Percentiles rank a stretch among this genome's conserved stretches.
These are phyloP conservation scores for Ceryle rudis DNA, from an alignment of 2,797 vertebrate species.

Conservation along the genomic window DNA sequence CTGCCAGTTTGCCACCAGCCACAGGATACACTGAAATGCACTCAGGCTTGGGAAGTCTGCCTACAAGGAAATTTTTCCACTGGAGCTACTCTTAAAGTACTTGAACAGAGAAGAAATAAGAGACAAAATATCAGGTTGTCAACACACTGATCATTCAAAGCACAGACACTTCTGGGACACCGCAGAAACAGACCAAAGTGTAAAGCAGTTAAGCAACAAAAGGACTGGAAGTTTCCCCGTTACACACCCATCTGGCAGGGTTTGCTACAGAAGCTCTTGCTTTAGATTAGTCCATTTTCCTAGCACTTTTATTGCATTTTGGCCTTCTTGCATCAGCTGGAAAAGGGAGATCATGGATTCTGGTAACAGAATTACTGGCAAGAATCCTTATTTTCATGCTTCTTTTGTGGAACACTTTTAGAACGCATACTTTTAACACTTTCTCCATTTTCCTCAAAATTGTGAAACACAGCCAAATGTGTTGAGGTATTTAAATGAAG, in stretches of 20 bases:
- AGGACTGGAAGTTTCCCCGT: conserved; percentile 26
- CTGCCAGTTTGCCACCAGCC: neutral
- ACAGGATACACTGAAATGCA: neutral
- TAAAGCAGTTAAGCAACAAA: conserved; percentile 17
- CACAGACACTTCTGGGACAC: neutral
- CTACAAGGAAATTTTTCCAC: neutral
- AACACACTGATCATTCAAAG: neutral
- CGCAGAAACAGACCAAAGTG: neutral
- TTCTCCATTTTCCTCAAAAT: neutral
- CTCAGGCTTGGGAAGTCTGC: neutral
- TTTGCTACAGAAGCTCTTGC: neutral
- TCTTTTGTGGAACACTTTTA: neutral
- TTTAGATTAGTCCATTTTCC: conserved; percentile 21
- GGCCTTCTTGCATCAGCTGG: neutral
- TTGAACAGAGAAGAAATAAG: neutral
- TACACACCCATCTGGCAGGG: conserved; percentile 40
- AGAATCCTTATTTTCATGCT: neutral
- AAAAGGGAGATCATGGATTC: neutral
- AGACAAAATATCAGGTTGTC: conserved; percentile 16
- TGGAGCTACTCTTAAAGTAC: neutral
- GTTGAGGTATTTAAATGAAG: neutral
- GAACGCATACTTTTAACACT: neutral
- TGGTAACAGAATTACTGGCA: conserved; percentile 46
- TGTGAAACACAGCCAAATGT: neutral
- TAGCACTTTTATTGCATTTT: neutral